phyloP scores from a whole-genome alignment of 2,797 vertebrate species.

The Chromis chromis region DNA sequence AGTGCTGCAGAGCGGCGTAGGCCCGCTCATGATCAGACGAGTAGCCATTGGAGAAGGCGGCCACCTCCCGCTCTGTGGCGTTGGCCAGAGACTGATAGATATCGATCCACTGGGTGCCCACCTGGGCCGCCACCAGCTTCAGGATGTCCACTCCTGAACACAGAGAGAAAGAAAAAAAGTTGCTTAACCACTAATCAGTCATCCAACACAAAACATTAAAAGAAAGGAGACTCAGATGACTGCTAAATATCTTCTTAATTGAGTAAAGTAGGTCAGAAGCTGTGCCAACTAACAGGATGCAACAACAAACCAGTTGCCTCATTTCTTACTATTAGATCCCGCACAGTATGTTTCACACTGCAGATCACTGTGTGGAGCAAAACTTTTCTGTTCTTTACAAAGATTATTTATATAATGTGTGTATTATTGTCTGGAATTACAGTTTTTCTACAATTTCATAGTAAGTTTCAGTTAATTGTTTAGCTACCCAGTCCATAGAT shows the following conservation, averaged over 20 bases:
- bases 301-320: constrained; percentile 27
- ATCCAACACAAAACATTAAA: background rate
- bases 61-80: constrained; percentile 92
- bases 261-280: constrained; percentile 14
- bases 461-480: too few relatives aligned
- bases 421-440: constrained; percentile 5
- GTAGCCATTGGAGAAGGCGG: constrained; percentile 93
- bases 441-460: background rate
- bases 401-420: background rate
- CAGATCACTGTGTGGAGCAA: background rate
- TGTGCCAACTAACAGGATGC: constrained; percentile 17
- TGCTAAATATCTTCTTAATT: constrained; percentile 21
- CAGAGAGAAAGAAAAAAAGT: background rate
- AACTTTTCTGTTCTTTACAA: constrained; percentile 17
- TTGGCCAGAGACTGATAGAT: constrained; percentile 95
- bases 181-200: background rate
- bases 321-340: constrained; percentile 18
- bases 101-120: constrained; percentile 96
- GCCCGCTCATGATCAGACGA: constrained; percentile 91
- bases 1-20: constrained; percentile 95
- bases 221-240: constrained; percentile 5
- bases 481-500: too few relatives aligned
- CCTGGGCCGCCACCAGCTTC: constrained; percentile 93
- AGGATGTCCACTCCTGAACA: constrained; percentile 93
- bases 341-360: constrained; percentile 7